Evolutionary conservation across 2,113 vertebrate genomes (phyloP), one percentile per base, ranked within the genome.

Genomic region (Larimichthys polyactis): DNA sequence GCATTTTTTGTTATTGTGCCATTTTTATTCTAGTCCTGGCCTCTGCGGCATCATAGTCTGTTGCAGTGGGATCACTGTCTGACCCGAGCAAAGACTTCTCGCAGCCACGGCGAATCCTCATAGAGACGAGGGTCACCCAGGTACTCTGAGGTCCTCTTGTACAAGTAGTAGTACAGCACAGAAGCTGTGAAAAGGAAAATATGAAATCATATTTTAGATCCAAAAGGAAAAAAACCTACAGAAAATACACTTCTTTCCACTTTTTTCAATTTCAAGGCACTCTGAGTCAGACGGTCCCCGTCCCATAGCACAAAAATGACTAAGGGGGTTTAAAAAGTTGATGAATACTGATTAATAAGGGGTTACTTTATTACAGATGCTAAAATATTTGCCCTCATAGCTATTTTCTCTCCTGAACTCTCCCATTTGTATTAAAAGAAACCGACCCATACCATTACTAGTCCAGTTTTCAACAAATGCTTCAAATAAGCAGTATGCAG

Each of bases 101-200:
- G 95, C 17, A 99, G 95, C 98, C 98, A 99, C 0, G 93, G 85
- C 0, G 97, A 98, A 78, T 99, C 97, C 71, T 97, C 96, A 76
- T 99, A 97, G 81, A 98, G 97, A 8, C 97, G 96, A 1, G 98
- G 96, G 68, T 99, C 98, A 0, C 97, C 97, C 82, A 99, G 93
- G 29, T 95, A 95, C 87, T 98, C 90, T 0, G 97, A 95, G 0
- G 97, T 98, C 85, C 97, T 91, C 86, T 99, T 99, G 95, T 98
- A 99, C 92, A 96, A 96, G 93, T 99, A 99, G 72, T 94, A 98
- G 87, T 99, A 98, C 22, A 99, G 85, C 75, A 98, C 96, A 0
- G 97, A 97, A 2, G 84, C 98, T 99, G 94, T 17, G 27, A 40
- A 78, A 11, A 75, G 36, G 57, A 81, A 78, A 59, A 75, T 5